Evolutionary conservation across 1,140 invertebrate genomes (phyloP), one percentile per base, ranked within the genome.

Genomic region (Scaptodrosophila lebanonensis): DNA sequence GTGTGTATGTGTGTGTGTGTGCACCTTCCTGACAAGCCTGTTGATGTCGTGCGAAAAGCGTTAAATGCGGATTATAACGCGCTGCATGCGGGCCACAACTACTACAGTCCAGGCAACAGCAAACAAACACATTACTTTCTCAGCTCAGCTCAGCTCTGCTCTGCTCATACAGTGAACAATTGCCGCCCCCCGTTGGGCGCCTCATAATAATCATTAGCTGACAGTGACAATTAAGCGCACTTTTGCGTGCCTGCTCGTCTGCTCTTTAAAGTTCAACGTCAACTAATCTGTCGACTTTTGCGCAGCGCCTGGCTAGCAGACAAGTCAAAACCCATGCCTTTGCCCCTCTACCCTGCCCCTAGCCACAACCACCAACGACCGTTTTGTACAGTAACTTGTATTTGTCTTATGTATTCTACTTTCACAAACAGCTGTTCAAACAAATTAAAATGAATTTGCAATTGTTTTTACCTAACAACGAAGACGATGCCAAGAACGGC

Each of bases 381-480:
- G 3, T 30, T 39, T 48, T 6, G 17, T 48, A 27, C 35, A 47
- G 16, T 52, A 44, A 12, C 13, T 6, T 49, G 7, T 66, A 62
- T 33, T 64, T 45, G 57, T 65, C 17, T 43, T 53, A 54, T 61
- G 36, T 33, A 60, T 66, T 49, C 50, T 32, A 40, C 33, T 61
- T 45, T 27, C 22, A 32, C 51, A 27, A 63, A 53, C 72, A 77
- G 72, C 73, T 77, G 72, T 64, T 77, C 64, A 77, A 79, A 77
- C 59, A 79, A 77, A 77, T 79, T 79, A 77, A 67, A 77, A 79
- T 79, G 66, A 79, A 79, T 72, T 72, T 61, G 64, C 72, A 77
- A 72, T 79, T 77, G 72, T 76, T 76, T 47, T 54, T 54, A 11
- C 13, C 27, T 33, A 13, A 12, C 27, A 59, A 20, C n/a, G n/a